Evolutionary conservation across 2,113 vertebrate genomes (phyloP).

Genomic region (Bombycilla garrulus): DNA sequence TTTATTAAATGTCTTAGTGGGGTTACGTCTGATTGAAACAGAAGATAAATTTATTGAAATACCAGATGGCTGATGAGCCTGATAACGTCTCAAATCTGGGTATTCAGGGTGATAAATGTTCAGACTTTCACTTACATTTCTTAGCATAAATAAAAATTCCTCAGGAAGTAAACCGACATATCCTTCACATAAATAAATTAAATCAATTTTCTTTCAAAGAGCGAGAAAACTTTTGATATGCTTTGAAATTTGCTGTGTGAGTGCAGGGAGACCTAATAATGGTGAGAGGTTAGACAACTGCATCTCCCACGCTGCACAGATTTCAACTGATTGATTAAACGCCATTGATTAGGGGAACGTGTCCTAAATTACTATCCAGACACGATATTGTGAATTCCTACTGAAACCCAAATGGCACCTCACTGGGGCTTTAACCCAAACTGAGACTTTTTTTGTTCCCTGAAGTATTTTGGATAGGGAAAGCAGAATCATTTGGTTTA

Average conservation of each 20-base stretch:
- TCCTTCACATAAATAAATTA: neutral
- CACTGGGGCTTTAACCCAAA: neutral
- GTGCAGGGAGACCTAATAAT: neutral
- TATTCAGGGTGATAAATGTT: neutral
- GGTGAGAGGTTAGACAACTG: neutral
- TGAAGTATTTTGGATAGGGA: neutral
- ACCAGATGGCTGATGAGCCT: neutral
- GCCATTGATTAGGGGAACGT: neutral
- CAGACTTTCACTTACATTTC: neutral
- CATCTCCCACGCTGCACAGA: neutral
- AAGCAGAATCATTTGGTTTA: neutral
- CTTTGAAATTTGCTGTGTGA: neutral
- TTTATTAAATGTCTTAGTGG: neutral
- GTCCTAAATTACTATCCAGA: neutral
- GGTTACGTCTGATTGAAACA: conserved; percentile 5
- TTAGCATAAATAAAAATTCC: neutral
- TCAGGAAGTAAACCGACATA: neutral
- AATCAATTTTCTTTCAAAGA: neutral
- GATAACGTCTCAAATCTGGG: neutral
- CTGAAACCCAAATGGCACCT: neutral
- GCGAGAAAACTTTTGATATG: neutral
- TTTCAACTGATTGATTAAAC: neutral
- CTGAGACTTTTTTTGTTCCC: neutral
- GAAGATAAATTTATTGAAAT: neutral
- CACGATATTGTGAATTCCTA: neutral